Percentiles rank a stretch among this genome's conserved stretches.
These are phyloP conservation scores for Crioceris asparagi DNA, from an alignment of 2,888 invertebrate genomes.

Conservation along the genomic window DNA sequence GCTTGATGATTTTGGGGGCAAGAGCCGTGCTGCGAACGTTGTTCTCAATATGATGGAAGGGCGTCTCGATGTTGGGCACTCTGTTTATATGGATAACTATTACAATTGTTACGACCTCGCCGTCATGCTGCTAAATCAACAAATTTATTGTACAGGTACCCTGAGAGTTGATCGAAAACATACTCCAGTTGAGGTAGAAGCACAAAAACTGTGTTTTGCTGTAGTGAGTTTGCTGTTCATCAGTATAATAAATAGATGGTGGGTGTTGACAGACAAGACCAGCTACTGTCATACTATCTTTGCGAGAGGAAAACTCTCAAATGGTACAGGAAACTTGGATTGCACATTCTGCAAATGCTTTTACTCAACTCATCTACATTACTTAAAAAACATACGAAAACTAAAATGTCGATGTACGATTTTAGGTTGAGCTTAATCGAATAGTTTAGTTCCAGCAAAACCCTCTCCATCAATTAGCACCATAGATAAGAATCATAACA, in stretches of 20 bases:
- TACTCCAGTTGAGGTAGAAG: no score
- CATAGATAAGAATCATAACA: no score
- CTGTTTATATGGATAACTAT: constrained; percentile 22
- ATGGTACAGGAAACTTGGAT: neutral
- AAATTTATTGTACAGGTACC: constrained; percentile 1
- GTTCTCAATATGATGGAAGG: constrained; percentile 17
- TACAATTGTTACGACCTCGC: constrained; percentile 20
- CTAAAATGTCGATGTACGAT: no score
- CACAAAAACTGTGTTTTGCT: no score
- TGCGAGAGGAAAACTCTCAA: neutral
- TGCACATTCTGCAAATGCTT: neutral
- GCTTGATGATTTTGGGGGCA: constrained; percentile 22
- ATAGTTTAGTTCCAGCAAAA: no score
- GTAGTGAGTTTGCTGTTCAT: no score
- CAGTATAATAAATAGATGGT: no score
- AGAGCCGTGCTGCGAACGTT: constrained; percentile 17
- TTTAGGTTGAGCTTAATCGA: no score
- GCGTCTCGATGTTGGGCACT: constrained; percentile 16
- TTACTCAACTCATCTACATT: neutral
- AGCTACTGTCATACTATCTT: neutral
- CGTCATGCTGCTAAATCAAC: constrained; percentile 1
- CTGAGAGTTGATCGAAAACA: neutral
- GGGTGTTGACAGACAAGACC: neutral
- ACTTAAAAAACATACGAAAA: neutral
- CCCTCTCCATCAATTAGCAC: no score